Evolutionary conservation across 2,888 invertebrate species (phyloP).

Genomic region (Cryptocephalus moraei): DNA sequence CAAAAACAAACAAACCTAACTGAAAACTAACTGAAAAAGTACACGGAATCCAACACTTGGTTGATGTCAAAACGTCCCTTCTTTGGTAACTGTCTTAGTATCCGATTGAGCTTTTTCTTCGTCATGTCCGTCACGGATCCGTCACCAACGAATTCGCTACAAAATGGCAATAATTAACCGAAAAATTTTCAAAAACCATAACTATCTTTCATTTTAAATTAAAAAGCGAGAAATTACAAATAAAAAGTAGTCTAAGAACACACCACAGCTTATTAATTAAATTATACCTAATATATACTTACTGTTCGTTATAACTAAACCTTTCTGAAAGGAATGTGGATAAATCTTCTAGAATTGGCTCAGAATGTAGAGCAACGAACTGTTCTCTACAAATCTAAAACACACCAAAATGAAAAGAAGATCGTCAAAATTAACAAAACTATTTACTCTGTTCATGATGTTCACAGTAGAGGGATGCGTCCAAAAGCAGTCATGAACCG

Average conservation of each 20-base stretch:
- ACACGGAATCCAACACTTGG: slow-evolving; percentile 65
- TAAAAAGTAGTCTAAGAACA: not conserved
- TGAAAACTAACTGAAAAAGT: slow-evolving; percentile 88
- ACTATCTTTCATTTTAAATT: no score
- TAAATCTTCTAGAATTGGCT: slow-evolving; percentile 82
- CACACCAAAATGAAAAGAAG: slow-evolving; percentile 10
- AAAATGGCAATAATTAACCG: no score
- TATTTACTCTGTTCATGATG: slow-evolving; percentile 71
- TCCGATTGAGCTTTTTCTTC: slow-evolving; percentile 51
- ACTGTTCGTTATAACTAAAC: slow-evolving; percentile 56
- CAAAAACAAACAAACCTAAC: slow-evolving; percentile 38
- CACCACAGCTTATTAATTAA: slow-evolving; percentile 1
- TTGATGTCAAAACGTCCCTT: slow-evolving; percentile 70
- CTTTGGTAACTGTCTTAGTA: slow-evolving; percentile 54
- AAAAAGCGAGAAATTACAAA: no score
- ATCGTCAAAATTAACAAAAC: not conserved
- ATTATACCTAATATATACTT: slow-evolving; percentile 23
- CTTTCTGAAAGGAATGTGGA: slow-evolving; percentile 49
- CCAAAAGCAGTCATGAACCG: slow-evolving; percentile 99
- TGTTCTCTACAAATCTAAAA: slow-evolving; percentile 89
- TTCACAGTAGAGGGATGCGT: slow-evolving; percentile 86
- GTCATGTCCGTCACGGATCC: slow-evolving; percentile 44
- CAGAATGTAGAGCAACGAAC: slow-evolving; percentile 90
- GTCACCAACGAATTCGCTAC: slow-evolving; percentile 43
- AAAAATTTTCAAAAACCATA: no score